Evolutionary conservation across 1,140 invertebrate species (phyloP).

Genomic region (Cephus cinctus): DNA sequence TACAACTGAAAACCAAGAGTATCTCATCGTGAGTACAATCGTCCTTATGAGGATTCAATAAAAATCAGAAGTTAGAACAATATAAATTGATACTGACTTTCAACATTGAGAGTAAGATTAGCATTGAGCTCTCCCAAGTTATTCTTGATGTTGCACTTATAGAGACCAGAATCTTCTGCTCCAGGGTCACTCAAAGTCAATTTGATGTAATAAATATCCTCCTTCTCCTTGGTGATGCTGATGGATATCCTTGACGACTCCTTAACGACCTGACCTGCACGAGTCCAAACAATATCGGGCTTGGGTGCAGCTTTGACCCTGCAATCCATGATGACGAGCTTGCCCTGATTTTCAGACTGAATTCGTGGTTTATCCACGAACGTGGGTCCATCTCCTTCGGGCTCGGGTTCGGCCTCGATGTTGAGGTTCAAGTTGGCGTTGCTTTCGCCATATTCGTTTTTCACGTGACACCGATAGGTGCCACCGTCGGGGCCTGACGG

Average conservation of each 20-base stretch:
- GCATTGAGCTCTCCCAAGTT: constrained; percentile 93
- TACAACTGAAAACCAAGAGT: constrained; percentile 68
- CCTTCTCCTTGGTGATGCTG: constrained; percentile 69
- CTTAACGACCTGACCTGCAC: constrained; percentile 74
- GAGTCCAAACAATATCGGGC: constrained; percentile 92
- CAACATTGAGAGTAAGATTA: constrained; percentile 95
- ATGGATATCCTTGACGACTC: constrained; percentile 80
- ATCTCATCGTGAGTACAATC: neutral
- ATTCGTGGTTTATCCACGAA: constrained; percentile 97
- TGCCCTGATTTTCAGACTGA: constrained; percentile 91
- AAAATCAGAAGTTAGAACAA: neutral
- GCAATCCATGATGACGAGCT: constrained; percentile 97
- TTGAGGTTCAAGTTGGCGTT: constrained; percentile 98
- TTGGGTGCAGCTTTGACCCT: constrained; percentile 91
- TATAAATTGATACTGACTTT: constrained; percentile 72
- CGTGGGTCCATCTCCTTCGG: constrained; percentile 92
- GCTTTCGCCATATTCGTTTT: constrained; percentile 96
- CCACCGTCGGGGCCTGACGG: constrained; percentile 93
- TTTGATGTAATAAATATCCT: constrained; percentile 86
- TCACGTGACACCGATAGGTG: constrained; percentile 94
- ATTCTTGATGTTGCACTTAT: constrained; percentile 98
- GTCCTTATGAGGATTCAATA: neutral
- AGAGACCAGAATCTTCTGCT: constrained; percentile 93
- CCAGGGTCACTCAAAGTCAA: constrained; percentile 90
- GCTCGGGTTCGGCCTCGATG: constrained; percentile 91